phyloP scores from a whole-genome alignment of 2,888 invertebrate species.

The Mellilla xanthometata region DNA sequence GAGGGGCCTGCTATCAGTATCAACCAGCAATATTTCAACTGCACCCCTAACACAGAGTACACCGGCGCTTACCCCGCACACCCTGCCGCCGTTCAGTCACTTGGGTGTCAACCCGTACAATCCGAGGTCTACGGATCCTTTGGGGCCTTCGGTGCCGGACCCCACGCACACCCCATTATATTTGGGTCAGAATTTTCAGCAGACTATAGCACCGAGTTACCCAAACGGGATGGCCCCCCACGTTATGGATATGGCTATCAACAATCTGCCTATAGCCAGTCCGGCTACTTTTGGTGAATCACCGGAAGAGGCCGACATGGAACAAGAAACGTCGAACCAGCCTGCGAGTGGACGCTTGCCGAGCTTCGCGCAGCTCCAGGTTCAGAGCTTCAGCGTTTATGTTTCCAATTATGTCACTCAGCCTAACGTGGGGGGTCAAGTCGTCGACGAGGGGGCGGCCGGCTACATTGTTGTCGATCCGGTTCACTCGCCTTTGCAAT shows the following conservation, averaged over 20 bases:
- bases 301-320: slow-evolving; percentile 74
- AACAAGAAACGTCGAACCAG: slow-evolving; percentile 69
- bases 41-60: slow-evolving; percentile 81
- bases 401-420: slow-evolving; percentile 82
- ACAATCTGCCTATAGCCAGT: slow-evolving; percentile 85
- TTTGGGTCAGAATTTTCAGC: slow-evolving; percentile 83
- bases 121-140: slow-evolving; percentile 83
- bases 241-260: slow-evolving; percentile 90
- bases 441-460: slow-evolving; percentile 78
- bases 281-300: slow-evolving; percentile 93
- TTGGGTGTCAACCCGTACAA: slow-evolving; percentile 83
- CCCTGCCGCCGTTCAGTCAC: slow-evolving; percentile 82
- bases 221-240: slow-evolving; percentile 94
- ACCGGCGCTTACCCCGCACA: slow-evolving; percentile 80
- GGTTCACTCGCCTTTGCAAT: slow-evolving; percentile 62
- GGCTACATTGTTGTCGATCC: slow-evolving; percentile 74
- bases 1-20: slow-evolving; percentile 95
- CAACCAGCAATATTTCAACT: slow-evolving; percentile 86
- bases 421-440: slow-evolving; percentile 92
- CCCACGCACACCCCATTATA: slow-evolving; percentile 84
- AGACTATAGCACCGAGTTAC: slow-evolving; percentile 86
- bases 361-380: slow-evolving; percentile 86
- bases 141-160: slow-evolving; percentile 82
- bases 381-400: slow-evolving; percentile 81
- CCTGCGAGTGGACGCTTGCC: slow-evolving; percentile 80